Base-by-base conservation (phyloP, 1,140 invertebrate genomes). In the Apis florea region DNA sequence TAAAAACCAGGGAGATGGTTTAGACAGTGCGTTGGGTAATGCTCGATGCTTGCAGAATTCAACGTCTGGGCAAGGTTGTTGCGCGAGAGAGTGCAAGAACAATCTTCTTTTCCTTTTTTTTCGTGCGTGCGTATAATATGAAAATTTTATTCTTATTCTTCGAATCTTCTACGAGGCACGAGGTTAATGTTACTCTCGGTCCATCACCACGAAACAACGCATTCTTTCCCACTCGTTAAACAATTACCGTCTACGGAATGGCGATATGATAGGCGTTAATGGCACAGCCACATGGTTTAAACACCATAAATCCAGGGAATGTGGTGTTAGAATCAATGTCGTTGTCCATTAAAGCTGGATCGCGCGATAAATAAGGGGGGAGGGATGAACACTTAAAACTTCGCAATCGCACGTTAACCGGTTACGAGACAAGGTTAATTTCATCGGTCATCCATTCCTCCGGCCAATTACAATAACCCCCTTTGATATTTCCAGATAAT, bases 401-500 rank as follows among this genome's bases (percentile, higher is more conserved):
- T 81, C 40, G 63, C 53, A 75, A 47, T 75, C 72, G 72, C 79
- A 67, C 31, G 31, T 81, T 81, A 81, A 24, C 72, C 13, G 21
- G 54, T 73, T 74, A 75, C 53, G 53, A 53, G 54, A 67, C 61
- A 74, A 74, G 72, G 79, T 81, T 81, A 81, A 81, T 75, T 75
- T 81, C 40, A 75, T 75, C 63, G 63, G 63, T 15, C 47, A 49
- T 17, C 49, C 68, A 54, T 12, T 5, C 31, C 31, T 40, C 31
- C 31, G 31, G 53, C 56, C 79, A 81, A 81, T 81, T 81, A 73
- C 72, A 51, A n/a, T n/a, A n/a, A 19, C 31, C 13, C 61, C 71
- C 56, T 80, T 87, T 75, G 79, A 87, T 87, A 83, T 77, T 74
- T 79, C 59, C 63, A 68, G 66, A 56, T 82, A 67, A 82, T 73